Evolutionary conservation across 1,140 invertebrate genomes (phyloP), one percentile per base, ranked within the genome.

Genomic region (Helicoverpa armigera): DNA sequence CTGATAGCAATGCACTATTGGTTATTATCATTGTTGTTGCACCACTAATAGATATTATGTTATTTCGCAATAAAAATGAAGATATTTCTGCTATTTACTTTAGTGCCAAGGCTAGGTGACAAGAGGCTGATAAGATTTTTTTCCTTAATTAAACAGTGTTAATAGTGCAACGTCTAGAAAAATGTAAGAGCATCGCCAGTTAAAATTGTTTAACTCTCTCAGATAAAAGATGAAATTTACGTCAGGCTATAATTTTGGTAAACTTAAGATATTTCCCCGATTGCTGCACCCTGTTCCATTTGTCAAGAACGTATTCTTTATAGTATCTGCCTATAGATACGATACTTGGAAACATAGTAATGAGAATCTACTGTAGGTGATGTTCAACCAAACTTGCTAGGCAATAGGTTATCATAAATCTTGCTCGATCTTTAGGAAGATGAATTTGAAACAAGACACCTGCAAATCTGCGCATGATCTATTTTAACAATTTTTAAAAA

Each of bases 1-100:
- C 60, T 53, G 75, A 77, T 77, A 77, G 31, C 2, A 73, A 35
- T 73, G 54, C 54, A 73, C 70, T 73, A 73, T 73, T 56, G 29
- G 12, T n/a, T 23, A 51, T 72, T 53, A 73, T 58, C 48, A 56
- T 58, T 56, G 54, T 73, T 56, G n/a, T 43, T 31, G 4, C 31
- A 58, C 2, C 16, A 54, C 23, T 43, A 56, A 73, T 73, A 73
- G 70, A 58, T 73, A 29, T 61, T 43, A 67, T 13, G 10, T 31
- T 31, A 23, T 72, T 72, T 58, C 53, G 70, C 70, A 73, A 73
- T 73, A 73, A 73, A 54, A 73, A 31, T 10, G 7, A 18, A n/a
- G 50, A 31, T 54, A 23, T 72, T 31, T 31, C 13, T 53, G 14
- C 50, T 53, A 72, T 72, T 51, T 72, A 51, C 69, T 72, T 72